Percentiles rank a stretch among this genome's conserved stretches.
phyloP scores from a whole-genome alignment of 2,797 vertebrate genomes.

The Aeoliscus strigatus region DNA sequence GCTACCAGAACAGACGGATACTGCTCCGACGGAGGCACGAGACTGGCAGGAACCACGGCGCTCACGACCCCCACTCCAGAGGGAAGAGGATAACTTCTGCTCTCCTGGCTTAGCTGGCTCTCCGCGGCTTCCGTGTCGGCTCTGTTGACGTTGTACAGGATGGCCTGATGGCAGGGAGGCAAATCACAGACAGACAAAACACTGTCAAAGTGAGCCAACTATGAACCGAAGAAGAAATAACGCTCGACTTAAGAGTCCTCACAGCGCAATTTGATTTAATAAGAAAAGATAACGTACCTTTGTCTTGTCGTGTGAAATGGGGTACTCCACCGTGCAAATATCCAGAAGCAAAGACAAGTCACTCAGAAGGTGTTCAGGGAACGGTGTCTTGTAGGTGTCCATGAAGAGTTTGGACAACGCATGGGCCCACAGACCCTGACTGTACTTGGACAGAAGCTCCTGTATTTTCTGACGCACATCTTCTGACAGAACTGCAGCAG shows the following conservation, averaged over 20 bases:
- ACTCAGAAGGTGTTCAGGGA: slow-evolving; percentile 78
- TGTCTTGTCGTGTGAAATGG: slow-evolving; percentile 72
- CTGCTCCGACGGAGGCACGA: slow-evolving; percentile 76
- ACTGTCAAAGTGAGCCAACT: too few species aligned
- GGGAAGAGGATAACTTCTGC: slow-evolving; percentile 19
- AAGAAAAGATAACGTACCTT: too few species aligned
- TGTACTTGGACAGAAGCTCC: slow-evolving; percentile 83
- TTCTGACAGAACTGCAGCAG: too few species aligned
- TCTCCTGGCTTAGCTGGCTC: slow-evolving; percentile 1
- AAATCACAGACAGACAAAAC: too few species aligned
- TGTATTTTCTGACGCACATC: slow-evolving; percentile 76
- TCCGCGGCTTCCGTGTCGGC: slow-evolving; percentile 11
- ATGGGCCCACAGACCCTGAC: slow-evolving; percentile 85
- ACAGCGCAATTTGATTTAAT: too few species aligned
- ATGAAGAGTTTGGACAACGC: slow-evolving; percentile 86
- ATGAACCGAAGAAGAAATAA: too few species aligned
- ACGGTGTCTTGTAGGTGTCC: slow-evolving; percentile 80
- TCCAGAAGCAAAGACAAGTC: slow-evolving; percentile 79
- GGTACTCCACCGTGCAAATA: slow-evolving; percentile 81
- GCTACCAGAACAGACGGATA: slow-evolving; percentile 86
- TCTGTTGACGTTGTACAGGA: slow-evolving; percentile 66
- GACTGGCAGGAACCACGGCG: slow-evolving; percentile 66
- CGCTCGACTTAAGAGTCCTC: too few species aligned
- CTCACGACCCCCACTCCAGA: slow-evolving; percentile 42
- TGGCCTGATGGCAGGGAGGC: slow-evolving; percentile 65